Evolutionary conservation across 2,888 invertebrate genomes (phyloP).

Genomic region (Trisateles emortualis): DNA sequence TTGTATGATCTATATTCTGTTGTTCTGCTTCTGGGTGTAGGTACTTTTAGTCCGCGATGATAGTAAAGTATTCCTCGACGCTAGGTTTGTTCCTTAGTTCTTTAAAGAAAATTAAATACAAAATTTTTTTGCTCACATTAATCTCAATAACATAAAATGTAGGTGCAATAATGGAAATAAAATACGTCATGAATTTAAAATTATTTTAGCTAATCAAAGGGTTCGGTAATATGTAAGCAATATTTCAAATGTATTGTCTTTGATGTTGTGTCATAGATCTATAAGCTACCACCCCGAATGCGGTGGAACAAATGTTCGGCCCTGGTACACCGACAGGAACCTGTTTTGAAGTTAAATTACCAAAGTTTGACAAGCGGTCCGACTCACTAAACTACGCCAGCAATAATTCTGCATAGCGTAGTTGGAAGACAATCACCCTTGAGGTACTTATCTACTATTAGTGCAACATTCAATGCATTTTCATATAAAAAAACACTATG

Average conservation of each 20-base stretch:
- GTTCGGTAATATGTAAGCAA: conserved; percentile 15
- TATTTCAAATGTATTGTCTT: conserved; percentile 40
- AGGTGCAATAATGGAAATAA: too few relatives aligned
- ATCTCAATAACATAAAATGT: too few relatives aligned
- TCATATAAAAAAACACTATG: conserved; percentile 27
- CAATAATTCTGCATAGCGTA: conserved; percentile 79
- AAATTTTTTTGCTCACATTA: too few relatives aligned
- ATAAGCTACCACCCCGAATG: conserved; percentile 58
- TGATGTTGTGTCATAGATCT: conserved; percentile 64
- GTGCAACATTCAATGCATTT: conserved; percentile 35
- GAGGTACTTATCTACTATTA: conserved; percentile 55
- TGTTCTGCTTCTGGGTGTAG: too few relatives aligned
- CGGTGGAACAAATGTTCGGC: conserved; percentile 71
- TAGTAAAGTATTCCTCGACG: too few relatives aligned
- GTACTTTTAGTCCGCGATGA: too few relatives aligned
- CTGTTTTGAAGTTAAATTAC: conserved; percentile 86
- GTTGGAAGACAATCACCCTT: conserved; percentile 70
- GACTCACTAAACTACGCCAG: conserved; percentile 77
- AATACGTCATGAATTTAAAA: too few relatives aligned
- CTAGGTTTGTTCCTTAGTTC: too few relatives aligned
- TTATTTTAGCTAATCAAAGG: not conserved
- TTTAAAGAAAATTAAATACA: too few relatives aligned
- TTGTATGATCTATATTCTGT: too few relatives aligned
- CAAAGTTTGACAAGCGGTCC: conserved; percentile 85
- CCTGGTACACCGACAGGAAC: conserved; percentile 71